These are phyloP conservation scores for Crossocerus cetratus DNA, from an alignment of 2,888 invertebrate genomes.

Conservation along the genomic window DNA sequence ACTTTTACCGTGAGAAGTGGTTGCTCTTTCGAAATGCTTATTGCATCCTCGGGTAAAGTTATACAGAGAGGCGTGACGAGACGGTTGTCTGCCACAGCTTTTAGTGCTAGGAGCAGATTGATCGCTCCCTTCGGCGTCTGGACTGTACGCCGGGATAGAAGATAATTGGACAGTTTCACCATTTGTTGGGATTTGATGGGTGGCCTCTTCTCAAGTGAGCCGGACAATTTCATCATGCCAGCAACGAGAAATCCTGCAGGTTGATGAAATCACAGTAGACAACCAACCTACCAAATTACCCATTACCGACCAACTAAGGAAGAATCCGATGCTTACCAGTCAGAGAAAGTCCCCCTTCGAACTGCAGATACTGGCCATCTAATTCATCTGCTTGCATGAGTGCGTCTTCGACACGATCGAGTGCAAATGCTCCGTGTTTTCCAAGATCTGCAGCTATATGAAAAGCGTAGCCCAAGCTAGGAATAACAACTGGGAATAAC, in stretches of 20 bases:
- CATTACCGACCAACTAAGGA: too few species aligned
- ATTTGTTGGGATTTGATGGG: constrained; percentile 88
- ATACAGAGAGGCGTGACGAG: constrained; percentile 88
- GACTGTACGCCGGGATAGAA: constrained; percentile 92
- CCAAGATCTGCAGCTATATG: constrained; percentile 88
- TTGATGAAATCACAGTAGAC: constrained; percentile 1
- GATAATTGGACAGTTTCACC: constrained; percentile 93
- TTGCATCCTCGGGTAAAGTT: constrained; percentile 85
- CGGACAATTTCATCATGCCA: constrained; percentile 82
- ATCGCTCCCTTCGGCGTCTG: constrained; percentile 91
- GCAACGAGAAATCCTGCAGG: constrained; percentile 80
- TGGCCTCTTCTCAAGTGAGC: constrained; percentile 81
- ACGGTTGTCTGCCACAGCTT: constrained; percentile 84
- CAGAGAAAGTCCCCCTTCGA: constrained; percentile 92
- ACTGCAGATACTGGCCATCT: constrained; percentile 91
- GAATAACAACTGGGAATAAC: background rate
- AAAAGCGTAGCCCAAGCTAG: constrained; percentile 90
- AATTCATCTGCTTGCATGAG: constrained; percentile 97
- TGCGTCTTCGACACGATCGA: constrained; percentile 92
- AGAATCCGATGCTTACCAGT: constrained; percentile 77
- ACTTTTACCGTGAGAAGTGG: constrained; percentile 86
- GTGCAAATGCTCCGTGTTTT: constrained; percentile 82
- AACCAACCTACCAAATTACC: background rate
- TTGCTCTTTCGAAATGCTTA: constrained; percentile 85
- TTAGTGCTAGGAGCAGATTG: constrained; percentile 87